These are phyloP conservation scores for Cydia amplana DNA, from an alignment of 1,140 invertebrate species.

Conservation along the genomic window DNA sequence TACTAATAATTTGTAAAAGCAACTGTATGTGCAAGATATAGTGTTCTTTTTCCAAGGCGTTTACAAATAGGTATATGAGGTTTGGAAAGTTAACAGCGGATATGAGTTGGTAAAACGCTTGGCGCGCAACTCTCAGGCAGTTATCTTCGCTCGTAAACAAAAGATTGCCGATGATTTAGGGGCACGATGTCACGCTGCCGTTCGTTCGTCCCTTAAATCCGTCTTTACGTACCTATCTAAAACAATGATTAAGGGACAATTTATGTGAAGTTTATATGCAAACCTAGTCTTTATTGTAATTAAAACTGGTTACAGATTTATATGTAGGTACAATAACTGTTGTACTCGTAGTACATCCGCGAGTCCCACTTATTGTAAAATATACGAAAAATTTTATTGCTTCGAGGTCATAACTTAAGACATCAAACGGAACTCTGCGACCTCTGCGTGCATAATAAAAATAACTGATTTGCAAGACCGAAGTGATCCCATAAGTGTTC, in stretches of 20 bases:
- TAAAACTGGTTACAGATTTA: too few relatives aligned
- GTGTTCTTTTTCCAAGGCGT: not conserved
- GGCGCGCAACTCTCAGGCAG: constrained; percentile 38
- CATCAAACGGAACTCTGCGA: too few relatives aligned
- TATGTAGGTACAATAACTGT: too few relatives aligned
- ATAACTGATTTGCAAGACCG: too few relatives aligned
- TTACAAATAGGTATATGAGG: not conserved
- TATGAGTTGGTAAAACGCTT: constrained; percentile 33
- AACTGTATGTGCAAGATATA: not conserved
- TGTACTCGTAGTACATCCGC: too few relatives aligned
- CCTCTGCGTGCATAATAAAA: too few relatives aligned
- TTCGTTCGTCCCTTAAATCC: not conserved
- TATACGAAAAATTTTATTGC: too few relatives aligned
- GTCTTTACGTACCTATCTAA: not conserved
- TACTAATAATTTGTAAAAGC: not conserved
- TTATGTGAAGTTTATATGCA: not conserved
- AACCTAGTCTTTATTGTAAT: too few relatives aligned
- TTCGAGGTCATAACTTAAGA: too few relatives aligned
- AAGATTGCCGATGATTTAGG: constrained; percentile 48
- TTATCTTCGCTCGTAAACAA: constrained; percentile 49
- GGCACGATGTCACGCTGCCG: not conserved
- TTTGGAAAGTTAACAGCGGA: not conserved
- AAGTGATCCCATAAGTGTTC: too few relatives aligned
- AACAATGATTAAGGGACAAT: not conserved
- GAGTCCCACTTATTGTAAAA: too few relatives aligned